These are phyloP conservation scores for Agelas oroides DNA, from an alignment of 37 sponge, comb jelly and placozoan genomes.

Conservation along the genomic window DNA sequence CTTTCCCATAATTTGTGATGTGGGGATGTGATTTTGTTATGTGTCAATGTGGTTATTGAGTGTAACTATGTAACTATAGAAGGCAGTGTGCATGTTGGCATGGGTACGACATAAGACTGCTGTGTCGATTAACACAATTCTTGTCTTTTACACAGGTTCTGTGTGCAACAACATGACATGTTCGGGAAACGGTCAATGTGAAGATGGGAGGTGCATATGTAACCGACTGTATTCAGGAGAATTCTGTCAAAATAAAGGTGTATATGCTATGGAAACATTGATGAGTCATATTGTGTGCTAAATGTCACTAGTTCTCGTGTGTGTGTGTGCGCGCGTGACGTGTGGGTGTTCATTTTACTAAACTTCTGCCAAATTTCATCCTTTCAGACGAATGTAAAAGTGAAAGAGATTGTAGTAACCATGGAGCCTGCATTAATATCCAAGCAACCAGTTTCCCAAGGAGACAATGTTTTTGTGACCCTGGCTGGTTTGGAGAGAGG, in stretches of 20 bases:
- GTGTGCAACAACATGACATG: slow-evolving; percentile 34
- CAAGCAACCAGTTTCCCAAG: slow-evolving; percentile 43
- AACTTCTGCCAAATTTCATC: too few relatives aligned
- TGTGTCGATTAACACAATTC: too few relatives aligned
- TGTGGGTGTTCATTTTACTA: too few relatives aligned
- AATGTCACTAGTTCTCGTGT: too few relatives aligned
- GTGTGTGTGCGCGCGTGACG: too few relatives aligned
- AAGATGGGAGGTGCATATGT: slow-evolving; percentile 37
- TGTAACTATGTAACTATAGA: too few relatives aligned
- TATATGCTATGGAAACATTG: background rate
- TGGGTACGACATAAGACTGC: too few relatives aligned
- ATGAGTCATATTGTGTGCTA: too few relatives aligned
- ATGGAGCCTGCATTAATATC: slow-evolving; percentile 66
- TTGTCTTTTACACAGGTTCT: slow-evolving; percentile 4
- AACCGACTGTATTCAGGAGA: slow-evolving; percentile 47
- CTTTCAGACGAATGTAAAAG: slow-evolving; percentile 61
- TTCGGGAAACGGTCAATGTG: slow-evolving; percentile 57
- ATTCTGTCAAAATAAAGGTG: slow-evolving; percentile 61
- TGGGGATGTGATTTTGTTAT: too few relatives aligned
- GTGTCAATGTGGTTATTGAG: too few relatives aligned
- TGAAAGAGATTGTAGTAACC: slow-evolving; percentile 52
- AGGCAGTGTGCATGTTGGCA: too few relatives aligned
- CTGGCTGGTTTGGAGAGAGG: slow-evolving; percentile 66
- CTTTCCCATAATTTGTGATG: too few relatives aligned
- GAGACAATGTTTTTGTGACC: slow-evolving; percentile 71